Evolutionary conservation across 1,140 invertebrate genomes (phyloP).

Genomic region (Caenorhabditis remanei): DNA sequence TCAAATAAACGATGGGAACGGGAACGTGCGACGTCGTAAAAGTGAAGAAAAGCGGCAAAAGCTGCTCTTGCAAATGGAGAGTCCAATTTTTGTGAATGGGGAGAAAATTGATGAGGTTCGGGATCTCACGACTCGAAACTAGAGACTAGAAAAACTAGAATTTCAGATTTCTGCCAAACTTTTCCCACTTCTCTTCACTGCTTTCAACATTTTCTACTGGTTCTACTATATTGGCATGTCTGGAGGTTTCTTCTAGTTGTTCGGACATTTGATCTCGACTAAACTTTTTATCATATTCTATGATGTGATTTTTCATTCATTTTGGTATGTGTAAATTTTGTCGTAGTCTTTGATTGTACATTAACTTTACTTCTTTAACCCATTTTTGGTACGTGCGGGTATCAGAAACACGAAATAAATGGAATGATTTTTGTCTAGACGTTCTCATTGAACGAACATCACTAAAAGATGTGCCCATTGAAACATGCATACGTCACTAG

Average conservation of each 20-base stretch:
- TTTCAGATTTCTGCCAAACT: conserved; percentile 76
- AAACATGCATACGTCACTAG: no score
- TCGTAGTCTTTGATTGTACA: background rate
- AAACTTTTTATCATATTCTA: conserved; percentile 22
- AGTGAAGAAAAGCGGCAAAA: conserved; percentile 44
- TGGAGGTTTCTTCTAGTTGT: conserved; percentile 57
- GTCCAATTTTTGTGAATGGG: conserved; percentile 68
- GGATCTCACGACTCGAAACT: background rate
- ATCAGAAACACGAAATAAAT: no score
- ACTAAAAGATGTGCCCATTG: no score
- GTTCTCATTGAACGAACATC: no score
- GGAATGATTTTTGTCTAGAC: no score
- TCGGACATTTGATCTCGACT: background rate
- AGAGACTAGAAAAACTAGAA: background rate
- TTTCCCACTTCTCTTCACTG: conserved; percentile 75
- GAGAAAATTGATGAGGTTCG: conserved; percentile 76
- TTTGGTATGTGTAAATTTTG: background rate
- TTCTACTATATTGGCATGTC: conserved; percentile 76
- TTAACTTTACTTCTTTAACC: background rate
- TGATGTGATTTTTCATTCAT: conserved; percentile 23
- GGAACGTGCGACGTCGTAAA: conserved; percentile 23
- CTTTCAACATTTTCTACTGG: conserved; percentile 78
- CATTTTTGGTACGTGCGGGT: no score
- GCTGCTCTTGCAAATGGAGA: conserved; percentile 7
- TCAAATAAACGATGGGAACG: conserved; percentile 52